A percentile compares a stretch with the other conserved stretches of the same genome.
These are phyloP conservation scores for Rousettus madagascariensis DNA, from an alignment of 2,797 vertebrate genomes.

Conservation along the genomic window DNA sequence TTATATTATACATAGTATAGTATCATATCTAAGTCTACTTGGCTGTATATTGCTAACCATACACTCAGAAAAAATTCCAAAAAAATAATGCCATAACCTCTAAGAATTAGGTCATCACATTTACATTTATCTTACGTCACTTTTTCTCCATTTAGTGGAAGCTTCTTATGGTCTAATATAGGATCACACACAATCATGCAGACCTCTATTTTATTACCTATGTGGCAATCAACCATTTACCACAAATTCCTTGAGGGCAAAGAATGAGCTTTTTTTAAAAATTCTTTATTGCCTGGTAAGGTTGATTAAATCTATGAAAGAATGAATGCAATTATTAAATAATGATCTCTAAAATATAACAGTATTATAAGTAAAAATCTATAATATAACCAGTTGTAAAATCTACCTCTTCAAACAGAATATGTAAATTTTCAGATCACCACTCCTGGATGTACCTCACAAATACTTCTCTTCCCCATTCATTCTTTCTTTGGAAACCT, in stretches of 20 bases:
- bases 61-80: neutral
- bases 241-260: neutral
- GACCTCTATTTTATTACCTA: neutral
- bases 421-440: neutral
- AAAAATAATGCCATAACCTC: neutral
- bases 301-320: neutral
- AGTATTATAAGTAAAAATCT: neutral
- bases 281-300: neutral
- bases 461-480: neutral
- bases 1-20: neutral
- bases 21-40: neutral
- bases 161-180: neutral
- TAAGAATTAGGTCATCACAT: neutral
- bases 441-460: neutral
- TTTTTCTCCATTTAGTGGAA: neutral
- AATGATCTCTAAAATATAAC: neutral
- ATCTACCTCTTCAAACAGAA: neutral
- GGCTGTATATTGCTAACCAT: neutral
- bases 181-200: neutral
- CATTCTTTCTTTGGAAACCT: neutral
- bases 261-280: neutral
- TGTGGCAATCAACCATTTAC: neutral
- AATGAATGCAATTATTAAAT: neutral
- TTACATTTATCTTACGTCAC: neutral
- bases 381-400: neutral